Conservation (phyloP, 2,888 invertebrate genomes). For the Drosophila engyochracea region DNA sequence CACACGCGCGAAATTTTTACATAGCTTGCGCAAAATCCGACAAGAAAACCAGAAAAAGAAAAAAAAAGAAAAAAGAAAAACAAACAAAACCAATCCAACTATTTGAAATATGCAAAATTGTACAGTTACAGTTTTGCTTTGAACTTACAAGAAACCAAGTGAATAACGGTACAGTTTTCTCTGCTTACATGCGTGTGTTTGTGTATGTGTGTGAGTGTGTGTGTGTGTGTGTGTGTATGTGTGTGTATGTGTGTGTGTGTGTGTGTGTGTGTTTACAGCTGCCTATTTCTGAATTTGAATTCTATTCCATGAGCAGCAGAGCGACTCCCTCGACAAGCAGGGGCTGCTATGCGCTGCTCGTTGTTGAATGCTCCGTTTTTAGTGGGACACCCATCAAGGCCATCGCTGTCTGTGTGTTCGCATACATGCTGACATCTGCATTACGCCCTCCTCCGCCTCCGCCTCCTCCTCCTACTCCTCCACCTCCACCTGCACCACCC, state of each 20-base stretch:
- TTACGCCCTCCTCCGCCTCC: conserved; percentile 1
- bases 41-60: not conserved
- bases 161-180: conserved; percentile 28
- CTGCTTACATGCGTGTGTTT: conserved; percentile 2
- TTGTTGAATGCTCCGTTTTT: conserved; percentile 79
- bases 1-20: conserved; percentile 21
- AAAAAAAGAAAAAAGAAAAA: not conserved
- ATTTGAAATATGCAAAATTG: conserved; percentile 33
- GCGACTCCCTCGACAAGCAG: conserved; percentile 53
- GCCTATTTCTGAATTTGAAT: conserved; percentile 12
- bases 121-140: conserved; percentile 19
- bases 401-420: conserved; percentile 69
- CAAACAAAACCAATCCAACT: conserved; percentile 13
- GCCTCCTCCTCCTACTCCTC: too few relatives aligned
- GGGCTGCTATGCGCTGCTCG: conserved; percentile 81
- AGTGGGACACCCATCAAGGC: conserved; percentile 75
- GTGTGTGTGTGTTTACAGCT: conserved; percentile 22
- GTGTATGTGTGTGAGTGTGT: conserved; percentile 14
- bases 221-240: conserved; percentile 6
- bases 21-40: conserved; percentile 8
- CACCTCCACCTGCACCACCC: too few relatives aligned
- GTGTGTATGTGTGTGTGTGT: conserved; percentile 4
- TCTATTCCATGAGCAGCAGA: conserved; percentile 58
- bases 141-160: conserved; percentile 22
- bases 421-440: conserved; percentile 65